Evolutionary conservation across 2,797 vertebrate genomes (phyloP).

Genomic region (Aldrovandia affinis): DNA sequence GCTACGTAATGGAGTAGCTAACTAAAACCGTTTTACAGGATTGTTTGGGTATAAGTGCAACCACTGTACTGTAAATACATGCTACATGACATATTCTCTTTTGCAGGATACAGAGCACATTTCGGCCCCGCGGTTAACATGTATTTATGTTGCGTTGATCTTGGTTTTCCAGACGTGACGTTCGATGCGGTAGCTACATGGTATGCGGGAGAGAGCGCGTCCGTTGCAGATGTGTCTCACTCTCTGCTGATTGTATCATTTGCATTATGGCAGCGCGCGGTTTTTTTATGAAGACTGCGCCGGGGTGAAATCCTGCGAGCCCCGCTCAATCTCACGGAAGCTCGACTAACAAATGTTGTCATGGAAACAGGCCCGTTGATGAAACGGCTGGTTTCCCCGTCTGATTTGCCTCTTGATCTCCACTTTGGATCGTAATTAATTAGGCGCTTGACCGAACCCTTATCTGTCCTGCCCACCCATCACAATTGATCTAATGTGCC

Average conservation of each 20-base stretch:
- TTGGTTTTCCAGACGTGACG: not conserved
- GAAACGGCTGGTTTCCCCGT: constrained; percentile 7
- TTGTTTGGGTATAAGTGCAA: too few relatives aligned
- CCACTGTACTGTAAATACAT: not conserved
- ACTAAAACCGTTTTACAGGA: not conserved
- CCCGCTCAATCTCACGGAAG: not conserved
- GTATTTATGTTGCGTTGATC: not conserved
- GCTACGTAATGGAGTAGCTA: not conserved
- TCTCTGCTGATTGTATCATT: not conserved
- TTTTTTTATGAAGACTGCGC: not conserved
- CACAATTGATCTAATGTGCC: constrained; percentile 10
- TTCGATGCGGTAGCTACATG: not conserved
- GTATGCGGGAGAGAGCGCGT: not conserved
- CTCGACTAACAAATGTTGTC: not conserved
- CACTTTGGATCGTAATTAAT: constrained; percentile 16
- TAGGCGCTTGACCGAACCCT: constrained; percentile 20
- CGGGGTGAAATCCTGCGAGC: not conserved
- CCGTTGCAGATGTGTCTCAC: not conserved
- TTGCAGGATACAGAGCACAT: not conserved
- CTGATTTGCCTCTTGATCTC: constrained; percentile 18
- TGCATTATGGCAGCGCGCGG: not conserved
- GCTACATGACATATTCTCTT: not conserved
- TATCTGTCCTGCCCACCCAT: constrained; percentile 5
- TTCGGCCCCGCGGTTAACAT: not conserved
- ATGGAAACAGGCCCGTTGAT: constrained; percentile 12